These are phyloP conservation scores for Diarsia rubi DNA, from an alignment of 2,888 invertebrate species.

Conservation along the genomic window DNA sequence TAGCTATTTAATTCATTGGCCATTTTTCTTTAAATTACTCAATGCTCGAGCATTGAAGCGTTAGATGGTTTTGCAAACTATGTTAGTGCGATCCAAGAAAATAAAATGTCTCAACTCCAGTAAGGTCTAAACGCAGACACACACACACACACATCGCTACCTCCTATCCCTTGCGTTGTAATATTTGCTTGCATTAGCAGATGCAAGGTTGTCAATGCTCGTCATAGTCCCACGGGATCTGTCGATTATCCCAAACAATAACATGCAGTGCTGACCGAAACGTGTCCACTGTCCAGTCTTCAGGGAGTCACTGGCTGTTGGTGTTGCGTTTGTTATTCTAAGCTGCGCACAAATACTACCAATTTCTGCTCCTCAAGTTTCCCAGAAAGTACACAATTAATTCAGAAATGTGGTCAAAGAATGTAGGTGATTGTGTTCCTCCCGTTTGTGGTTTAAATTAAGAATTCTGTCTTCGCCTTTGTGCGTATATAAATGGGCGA, in stretches of 20 bases:
- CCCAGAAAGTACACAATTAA: conserved; percentile 62
- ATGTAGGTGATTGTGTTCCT: conserved; percentile 35
- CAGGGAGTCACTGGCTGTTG: conserved; percentile 64
- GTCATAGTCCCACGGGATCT: conserved; percentile 76
- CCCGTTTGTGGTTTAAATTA: conserved; percentile 47
- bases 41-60: not conserved
- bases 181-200: conserved; percentile 83
- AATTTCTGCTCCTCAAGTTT: conserved; percentile 71
- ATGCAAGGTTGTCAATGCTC: conserved; percentile 80
- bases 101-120: not conserved
- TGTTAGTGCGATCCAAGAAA: not conserved
- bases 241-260: conserved; percentile 78
- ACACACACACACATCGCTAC: conserved; percentile 29
- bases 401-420: conserved; percentile 34
- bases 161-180: conserved; percentile 35
- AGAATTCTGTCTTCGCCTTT: conserved; percentile 45
- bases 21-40: not conserved
- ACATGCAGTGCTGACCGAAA: conserved; percentile 65
- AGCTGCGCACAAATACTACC: conserved; percentile 71
- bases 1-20: not conserved
- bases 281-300: conserved; percentile 66
- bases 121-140: not conserved
- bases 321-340: conserved; percentile 81
- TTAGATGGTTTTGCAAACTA: not conserved
- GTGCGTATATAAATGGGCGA: conserved; percentile 22